Evolutionary conservation across 2,888 invertebrate genomes (phyloP).

Genomic region (Watsonalla cultraria): DNA sequence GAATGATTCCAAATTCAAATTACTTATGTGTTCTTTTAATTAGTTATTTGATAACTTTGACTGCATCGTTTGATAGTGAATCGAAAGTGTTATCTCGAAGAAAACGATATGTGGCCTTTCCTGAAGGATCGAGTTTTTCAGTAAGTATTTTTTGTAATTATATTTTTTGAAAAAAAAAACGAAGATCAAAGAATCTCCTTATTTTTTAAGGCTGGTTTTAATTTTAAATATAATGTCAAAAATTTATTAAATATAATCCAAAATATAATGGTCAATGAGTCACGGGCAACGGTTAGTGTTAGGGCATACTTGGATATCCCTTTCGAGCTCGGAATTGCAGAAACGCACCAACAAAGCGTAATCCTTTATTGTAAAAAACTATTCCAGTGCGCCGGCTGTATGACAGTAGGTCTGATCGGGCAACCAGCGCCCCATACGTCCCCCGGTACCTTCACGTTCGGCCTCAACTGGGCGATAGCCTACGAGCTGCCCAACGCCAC

Average conservation of each 20-base stretch:
- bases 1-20: constrained; percentile 19
- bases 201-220: no score
- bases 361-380: no score
- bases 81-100: constrained; percentile 72
- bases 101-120: constrained; percentile 83
- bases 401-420: constrained; percentile 80
- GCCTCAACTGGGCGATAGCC: constrained; percentile 84
- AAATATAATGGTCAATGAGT: no score
- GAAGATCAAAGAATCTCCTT: no score
- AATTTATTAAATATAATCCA: no score
- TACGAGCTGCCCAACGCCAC: constrained; percentile 80
- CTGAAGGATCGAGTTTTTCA: constrained; percentile 84
- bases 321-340: no score
- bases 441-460: constrained; percentile 80
- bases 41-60: constrained; percentile 24
- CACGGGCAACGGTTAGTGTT: no score
- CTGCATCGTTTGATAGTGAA: constrained; percentile 14
- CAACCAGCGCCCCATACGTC: constrained; percentile 70
- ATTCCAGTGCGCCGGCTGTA: constrained; percentile 77
- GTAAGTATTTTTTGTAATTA: constrained; percentile 59
- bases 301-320: no score
- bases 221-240: no score
- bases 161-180: no score
- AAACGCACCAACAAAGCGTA: no score
- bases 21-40: constrained; percentile 8